These are phyloP conservation scores for Axinella damicornis DNA, from an alignment of 37 sponge, comb jelly and placozoan species.

Conservation along the genomic window DNA sequence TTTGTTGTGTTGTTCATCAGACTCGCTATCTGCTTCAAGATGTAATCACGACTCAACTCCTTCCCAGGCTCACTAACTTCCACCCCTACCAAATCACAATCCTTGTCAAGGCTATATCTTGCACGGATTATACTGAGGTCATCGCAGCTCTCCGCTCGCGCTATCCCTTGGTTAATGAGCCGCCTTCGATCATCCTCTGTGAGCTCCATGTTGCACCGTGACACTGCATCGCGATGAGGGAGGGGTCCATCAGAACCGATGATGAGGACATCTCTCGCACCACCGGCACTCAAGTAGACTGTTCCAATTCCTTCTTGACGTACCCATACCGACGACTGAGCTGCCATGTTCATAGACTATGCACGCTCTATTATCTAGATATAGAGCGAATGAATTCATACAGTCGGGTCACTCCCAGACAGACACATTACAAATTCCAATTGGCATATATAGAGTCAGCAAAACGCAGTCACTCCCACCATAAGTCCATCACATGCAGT, in stretches of 20 bases:
- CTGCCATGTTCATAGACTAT: too few species aligned
- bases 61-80: background rate
- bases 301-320: too few species aligned
- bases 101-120: constrained; percentile 4
- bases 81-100: background rate
- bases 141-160: background rate
- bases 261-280: constrained; percentile 23
- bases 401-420: too few species aligned
- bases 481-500: too few species aligned
- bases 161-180: constrained; percentile 15
- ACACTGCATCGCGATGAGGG: background rate
- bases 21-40: background rate
- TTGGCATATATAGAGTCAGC: too few species aligned
- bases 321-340: too few species aligned
- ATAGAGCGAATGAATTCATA: too few species aligned
- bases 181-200: background rate
- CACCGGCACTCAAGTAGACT: constrained; percentile 48
- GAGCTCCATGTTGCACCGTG: background rate
- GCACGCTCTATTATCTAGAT: too few species aligned
- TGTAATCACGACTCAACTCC: background rate
- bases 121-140: constrained; percentile 25
- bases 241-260: background rate
- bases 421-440: too few species aligned
- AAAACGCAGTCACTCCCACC: too few species aligned
- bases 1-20: background rate